A percentile compares a stretch with the other conserved stretches of the same genome.
Evolutionary conservation across 2,888 invertebrate species (phyloP).

Genomic region (Cheilosia vulpina): DNA sequence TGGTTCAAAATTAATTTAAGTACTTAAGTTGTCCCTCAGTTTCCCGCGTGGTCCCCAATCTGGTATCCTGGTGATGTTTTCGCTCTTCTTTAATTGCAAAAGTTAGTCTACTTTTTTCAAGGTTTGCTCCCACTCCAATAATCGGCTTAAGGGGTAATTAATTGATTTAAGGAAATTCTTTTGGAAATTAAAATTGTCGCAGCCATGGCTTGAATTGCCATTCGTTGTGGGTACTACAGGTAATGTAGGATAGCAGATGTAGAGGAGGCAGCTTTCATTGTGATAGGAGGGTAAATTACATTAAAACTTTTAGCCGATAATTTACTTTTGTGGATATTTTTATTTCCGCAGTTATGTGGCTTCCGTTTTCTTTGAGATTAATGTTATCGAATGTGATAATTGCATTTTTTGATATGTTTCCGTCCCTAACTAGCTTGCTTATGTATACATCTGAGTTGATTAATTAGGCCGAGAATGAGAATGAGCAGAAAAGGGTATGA

Average conservation of each 20-base stretch:
- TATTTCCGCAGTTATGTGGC: slow-evolving; percentile 32
- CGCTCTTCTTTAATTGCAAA: slow-evolving; percentile 17
- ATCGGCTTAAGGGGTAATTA: slow-evolving; percentile 29
- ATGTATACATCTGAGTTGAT: slow-evolving; percentile 4
- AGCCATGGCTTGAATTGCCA: not conserved
- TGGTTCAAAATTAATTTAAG: slow-evolving; percentile 44
- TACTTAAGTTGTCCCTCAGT: slow-evolving; percentile 32
- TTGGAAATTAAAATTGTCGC: slow-evolving; percentile 38
- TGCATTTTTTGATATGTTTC: slow-evolving; percentile 41
- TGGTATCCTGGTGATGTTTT: not conserved
- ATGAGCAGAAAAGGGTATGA: not conserved
- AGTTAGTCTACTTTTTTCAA: slow-evolving; percentile 1
- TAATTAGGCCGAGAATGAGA: not conserved
- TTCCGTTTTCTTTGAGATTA: slow-evolving; percentile 32
- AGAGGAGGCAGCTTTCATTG: not conserved
- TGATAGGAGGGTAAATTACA: slow-evolving; percentile 12
- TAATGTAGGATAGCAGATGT: not conserved
- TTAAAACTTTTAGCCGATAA: slow-evolving; percentile 53
- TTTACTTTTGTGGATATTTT: slow-evolving; percentile 52
- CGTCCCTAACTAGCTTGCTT: slow-evolving; percentile 28
- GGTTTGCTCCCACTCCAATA: slow-evolving; percentile 1
- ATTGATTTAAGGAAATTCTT: slow-evolving; percentile 53
- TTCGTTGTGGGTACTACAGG: not conserved
- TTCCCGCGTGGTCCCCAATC: not conserved
- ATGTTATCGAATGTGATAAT: slow-evolving; percentile 52